Base-by-base conservation (phyloP, 2,888 invertebrate genomes). In the Seira sanloemensis region DNA sequence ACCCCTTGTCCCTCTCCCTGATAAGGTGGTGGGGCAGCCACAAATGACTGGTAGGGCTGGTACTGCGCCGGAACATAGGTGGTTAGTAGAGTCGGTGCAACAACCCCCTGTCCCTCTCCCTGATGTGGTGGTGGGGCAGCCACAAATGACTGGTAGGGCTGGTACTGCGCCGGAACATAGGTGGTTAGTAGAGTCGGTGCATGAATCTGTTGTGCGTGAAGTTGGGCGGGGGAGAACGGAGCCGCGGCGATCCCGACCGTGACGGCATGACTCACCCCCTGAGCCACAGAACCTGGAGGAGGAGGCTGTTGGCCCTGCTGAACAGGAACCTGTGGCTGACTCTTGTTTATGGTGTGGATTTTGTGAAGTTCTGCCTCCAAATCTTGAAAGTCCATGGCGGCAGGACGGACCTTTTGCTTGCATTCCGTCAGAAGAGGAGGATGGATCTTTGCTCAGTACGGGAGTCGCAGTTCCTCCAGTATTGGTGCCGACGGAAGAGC, bases 341-440 rank as follows among this genome's bases (percentile, higher is more conserved):
- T 65, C 65, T 82, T 71, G 65, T 72, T 72, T 9, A 77, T 79
- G 91, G 91, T 89, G 69, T 92, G 92, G 86, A 92, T 91, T 86
- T 92, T 92, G 0, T 92, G 91, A 21, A 92, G 90, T 84, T 92
- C 92, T 85, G 91, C 90, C 86, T 91, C 91, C 50, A 91, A 87
- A 86, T 90, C 90, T 78, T 90, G 90, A 16, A 91, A 89, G 86
- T 91, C 91, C 78, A 90, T 89, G 19, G 90, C 90, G 2, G 90
- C 90, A 66, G 90, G 90, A 24, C 90, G 86, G 27, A 88, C 88
- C 58, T 89, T 87, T n/a, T 78, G 69, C 26, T 78, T 82, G 27
- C 7, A n/a, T 37, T 37, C 5, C 37, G 12, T 37, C 24, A 66
- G 78, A 75, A 54, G 50, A 67, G 4, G 12, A 37, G 12, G 37